Evolutionary conservation across 2,113 vertebrate species (phyloP).

Genomic region (Limanda limanda): DNA sequence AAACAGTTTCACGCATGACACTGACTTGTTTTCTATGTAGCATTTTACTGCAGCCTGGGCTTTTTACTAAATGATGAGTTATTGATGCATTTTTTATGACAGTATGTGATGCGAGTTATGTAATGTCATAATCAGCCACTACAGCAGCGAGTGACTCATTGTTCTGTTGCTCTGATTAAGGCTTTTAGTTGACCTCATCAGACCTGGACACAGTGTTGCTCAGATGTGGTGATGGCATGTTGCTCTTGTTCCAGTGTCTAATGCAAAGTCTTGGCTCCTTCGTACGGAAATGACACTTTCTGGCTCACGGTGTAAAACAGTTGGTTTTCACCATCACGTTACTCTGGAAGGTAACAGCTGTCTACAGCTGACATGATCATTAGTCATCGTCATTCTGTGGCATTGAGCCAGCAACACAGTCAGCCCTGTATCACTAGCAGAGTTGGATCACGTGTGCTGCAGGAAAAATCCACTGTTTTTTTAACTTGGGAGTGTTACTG

Average conservation of each 20-base stretch:
- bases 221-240: neutral
- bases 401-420: too few relatives aligned
- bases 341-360: too few relatives aligned
- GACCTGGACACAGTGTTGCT: neutral
- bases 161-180: neutral
- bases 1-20: neutral
- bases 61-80: constrained; percentile 29
- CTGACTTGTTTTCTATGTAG: neutral
- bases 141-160: neutral
- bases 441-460: too few relatives aligned
- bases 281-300: too few relatives aligned
- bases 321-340: too few relatives aligned
- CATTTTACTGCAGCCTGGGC: constrained; percentile 36
- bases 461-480: too few relatives aligned
- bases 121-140: constrained; percentile 23
- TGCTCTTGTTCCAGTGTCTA: neutral
- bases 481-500: too few relatives aligned
- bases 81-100: constrained; percentile 23
- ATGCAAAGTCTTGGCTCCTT: neutral
- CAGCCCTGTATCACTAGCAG: too few relatives aligned
- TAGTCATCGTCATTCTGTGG: too few relatives aligned
- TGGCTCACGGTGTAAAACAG: too few relatives aligned
- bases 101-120: constrained; percentile 11
- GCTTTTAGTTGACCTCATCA: neutral
- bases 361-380: too few relatives aligned